Evolutionary conservation across 2,888 invertebrate genomes (phyloP).

Genomic region (Aleiodes testaceus): DNA sequence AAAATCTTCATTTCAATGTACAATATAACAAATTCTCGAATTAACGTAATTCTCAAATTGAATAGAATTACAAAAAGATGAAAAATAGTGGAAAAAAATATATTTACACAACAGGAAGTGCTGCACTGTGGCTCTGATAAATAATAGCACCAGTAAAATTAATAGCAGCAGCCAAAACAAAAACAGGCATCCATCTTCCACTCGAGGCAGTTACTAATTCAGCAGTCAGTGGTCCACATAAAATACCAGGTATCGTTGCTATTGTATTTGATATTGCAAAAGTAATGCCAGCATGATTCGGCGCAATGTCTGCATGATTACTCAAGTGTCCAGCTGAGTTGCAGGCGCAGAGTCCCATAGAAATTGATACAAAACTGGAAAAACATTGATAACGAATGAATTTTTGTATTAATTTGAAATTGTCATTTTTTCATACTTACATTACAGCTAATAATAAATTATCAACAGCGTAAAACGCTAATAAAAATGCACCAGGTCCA

Average conservation of each 20-base stretch:
- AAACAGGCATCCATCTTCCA: constrained; percentile 84
- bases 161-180: constrained; percentile 81
- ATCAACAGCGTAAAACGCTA: constrained; percentile 82
- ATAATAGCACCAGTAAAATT: constrained; percentile 83
- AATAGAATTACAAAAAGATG: constrained; percentile 5
- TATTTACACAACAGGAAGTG: constrained; percentile 77
- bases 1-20: constrained; percentile 4
- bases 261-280: constrained; percentile 85
- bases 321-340: constrained; percentile 85
- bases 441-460: constrained; percentile 80
- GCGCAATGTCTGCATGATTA: constrained; percentile 85
- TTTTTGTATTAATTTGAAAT: no score
- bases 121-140: constrained; percentile 83
- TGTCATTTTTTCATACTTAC: constrained; percentile 71
- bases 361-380: constrained; percentile 80
- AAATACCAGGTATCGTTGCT: constrained; percentile 83
- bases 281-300: constrained; percentile 84
- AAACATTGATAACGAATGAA: constrained; percentile 26
- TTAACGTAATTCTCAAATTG: background rate
- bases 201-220: constrained; percentile 81
- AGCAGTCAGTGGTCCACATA: constrained; percentile 85
- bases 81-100: constrained; percentile 13
- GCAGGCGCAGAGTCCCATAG: constrained; percentile 84
- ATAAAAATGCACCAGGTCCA: constrained; percentile 81
- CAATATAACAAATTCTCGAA: background rate